Conservation (phyloP, 2,113 vertebrate genomes). For the Bungarus multicinctus region DNA sequence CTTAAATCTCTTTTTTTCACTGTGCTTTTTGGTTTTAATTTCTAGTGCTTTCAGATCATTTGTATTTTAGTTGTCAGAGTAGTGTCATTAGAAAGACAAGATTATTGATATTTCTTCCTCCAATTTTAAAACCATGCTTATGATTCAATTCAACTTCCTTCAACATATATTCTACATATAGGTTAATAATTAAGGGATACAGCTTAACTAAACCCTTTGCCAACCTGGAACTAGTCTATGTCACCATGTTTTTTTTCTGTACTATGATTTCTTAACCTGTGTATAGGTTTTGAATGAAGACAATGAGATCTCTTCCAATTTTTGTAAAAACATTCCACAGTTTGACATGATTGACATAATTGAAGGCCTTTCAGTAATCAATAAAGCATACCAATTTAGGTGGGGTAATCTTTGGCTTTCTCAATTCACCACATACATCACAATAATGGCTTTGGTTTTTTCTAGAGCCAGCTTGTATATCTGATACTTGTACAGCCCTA, state of each 20-base stretch:
- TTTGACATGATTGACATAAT: not conserved
- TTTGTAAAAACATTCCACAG: not conserved
- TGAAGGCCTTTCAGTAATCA: not conserved
- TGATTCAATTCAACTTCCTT: not conserved
- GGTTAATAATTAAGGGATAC: not conserved
- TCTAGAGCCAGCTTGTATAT: not conserved
- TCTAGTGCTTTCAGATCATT: not conserved
- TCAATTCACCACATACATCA: not conserved
- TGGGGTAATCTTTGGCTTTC: not conserved
- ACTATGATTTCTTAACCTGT: not conserved
- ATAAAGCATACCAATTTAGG: not conserved
- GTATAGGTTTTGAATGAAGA: not conserved
- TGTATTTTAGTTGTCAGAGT: not conserved
- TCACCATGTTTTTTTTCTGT: not conserved
- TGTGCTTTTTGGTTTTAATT: not conserved
- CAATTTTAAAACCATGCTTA: not conserved
- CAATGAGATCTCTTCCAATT: not conserved
- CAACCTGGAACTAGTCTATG: not conserved
- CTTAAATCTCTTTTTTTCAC: not conserved
- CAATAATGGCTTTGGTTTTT: not conserved
- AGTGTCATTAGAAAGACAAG: not conserved
- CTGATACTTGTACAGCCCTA: not conserved
- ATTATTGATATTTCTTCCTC: not conserved
- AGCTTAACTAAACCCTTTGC: not conserved
- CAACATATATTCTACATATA: not conserved